These are phyloP conservation scores for Lepas anatifera DNA, from an alignment of 2,888 invertebrate species.

Conservation along the genomic window DNA sequence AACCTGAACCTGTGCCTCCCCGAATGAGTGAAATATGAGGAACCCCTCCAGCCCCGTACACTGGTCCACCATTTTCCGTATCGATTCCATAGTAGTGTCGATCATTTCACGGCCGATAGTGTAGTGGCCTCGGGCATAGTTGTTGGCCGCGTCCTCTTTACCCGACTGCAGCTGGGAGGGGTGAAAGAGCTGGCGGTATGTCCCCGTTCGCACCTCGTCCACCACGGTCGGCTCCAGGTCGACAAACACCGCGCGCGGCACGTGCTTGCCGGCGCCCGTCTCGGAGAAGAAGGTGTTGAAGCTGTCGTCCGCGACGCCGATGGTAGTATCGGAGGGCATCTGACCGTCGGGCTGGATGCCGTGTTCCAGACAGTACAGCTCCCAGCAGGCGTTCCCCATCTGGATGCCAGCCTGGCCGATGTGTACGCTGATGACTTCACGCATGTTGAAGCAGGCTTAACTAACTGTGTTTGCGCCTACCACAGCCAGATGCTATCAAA, in stretches of 20 bases:
- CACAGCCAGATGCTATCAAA: too few relatives aligned
- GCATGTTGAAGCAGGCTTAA: too few relatives aligned
- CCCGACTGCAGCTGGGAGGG: slow-evolving; percentile 77
- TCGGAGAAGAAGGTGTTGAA: slow-evolving; percentile 93
- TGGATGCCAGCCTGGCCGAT: too few relatives aligned
- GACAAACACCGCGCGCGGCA: slow-evolving; percentile 85
- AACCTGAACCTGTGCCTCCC: slow-evolving; percentile 80
- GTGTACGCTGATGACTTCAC: too few relatives aligned
- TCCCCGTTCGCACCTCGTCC: slow-evolving; percentile 84
- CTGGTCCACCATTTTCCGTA: slow-evolving; percentile 27
- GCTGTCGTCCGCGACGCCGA: slow-evolving; percentile 77
- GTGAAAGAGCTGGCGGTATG: slow-evolving; percentile 51
- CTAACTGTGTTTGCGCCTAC: too few relatives aligned
- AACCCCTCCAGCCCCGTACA: slow-evolving; percentile 51
- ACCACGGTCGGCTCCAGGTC: slow-evolving; percentile 95
- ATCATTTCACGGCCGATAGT: slow-evolving; percentile 45
- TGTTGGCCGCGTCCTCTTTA: slow-evolving; percentile 76
- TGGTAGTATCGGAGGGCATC: too few relatives aligned
- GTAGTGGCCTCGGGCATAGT: slow-evolving; percentile 69
- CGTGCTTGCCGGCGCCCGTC: slow-evolving; percentile 91
- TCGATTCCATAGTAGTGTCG: too few relatives aligned
- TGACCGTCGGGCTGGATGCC: too few relatives aligned
- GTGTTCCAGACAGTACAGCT: too few relatives aligned
- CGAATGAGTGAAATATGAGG: slow-evolving; percentile 78
- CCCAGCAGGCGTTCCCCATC: too few relatives aligned